Conservation (phyloP, 2,888 invertebrate species). For the Thalpophila matura region DNA sequence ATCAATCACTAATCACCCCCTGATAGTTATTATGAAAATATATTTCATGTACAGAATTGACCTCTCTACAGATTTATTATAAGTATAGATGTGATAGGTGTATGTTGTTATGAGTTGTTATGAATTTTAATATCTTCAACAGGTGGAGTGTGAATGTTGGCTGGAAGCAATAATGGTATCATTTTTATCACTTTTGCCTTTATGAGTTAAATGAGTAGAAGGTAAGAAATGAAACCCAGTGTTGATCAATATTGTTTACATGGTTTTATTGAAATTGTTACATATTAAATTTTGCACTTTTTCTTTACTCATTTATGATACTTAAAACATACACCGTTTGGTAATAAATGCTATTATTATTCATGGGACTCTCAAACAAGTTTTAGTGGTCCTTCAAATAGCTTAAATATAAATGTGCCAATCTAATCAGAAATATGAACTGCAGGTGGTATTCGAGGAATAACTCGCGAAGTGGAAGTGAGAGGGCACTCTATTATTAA, state of each 20-base stretch:
- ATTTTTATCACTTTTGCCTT: slow-evolving; percentile 67
- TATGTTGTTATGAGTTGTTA: no score
- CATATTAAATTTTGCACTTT: slow-evolving; percentile 90
- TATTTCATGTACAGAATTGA: no score
- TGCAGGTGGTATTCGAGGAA: slow-evolving; percentile 65
- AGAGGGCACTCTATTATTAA: slow-evolving; percentile 69
- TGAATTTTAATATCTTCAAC: slow-evolving; percentile 62
- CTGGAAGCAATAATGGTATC: slow-evolving; percentile 71
- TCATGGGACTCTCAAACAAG: slow-evolving; percentile 82
- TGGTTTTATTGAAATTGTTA: slow-evolving; percentile 90
- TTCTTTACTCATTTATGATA: slow-evolving; percentile 85
- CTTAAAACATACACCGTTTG: slow-evolving; percentile 89
- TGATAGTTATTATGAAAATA: no score
- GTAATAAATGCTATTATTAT: slow-evolving; percentile 90
- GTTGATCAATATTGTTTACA: slow-evolving; percentile 87
- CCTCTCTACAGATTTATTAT: no score
- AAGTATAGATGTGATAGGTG: no score
- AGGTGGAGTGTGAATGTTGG: slow-evolving; percentile 81
- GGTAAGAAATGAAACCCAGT: slow-evolving; percentile 74
- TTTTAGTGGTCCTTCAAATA: slow-evolving; percentile 84
- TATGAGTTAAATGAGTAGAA: slow-evolving; percentile 61
- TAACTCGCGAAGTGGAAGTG: slow-evolving; percentile 65
- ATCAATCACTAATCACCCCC: no score
- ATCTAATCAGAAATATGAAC: slow-evolving; percentile 66
- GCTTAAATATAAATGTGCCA: slow-evolving; percentile 77